phyloP scores from a whole-genome alignment of 2,113 vertebrate genomes.

The Cyanocitta stelleri region DNA sequence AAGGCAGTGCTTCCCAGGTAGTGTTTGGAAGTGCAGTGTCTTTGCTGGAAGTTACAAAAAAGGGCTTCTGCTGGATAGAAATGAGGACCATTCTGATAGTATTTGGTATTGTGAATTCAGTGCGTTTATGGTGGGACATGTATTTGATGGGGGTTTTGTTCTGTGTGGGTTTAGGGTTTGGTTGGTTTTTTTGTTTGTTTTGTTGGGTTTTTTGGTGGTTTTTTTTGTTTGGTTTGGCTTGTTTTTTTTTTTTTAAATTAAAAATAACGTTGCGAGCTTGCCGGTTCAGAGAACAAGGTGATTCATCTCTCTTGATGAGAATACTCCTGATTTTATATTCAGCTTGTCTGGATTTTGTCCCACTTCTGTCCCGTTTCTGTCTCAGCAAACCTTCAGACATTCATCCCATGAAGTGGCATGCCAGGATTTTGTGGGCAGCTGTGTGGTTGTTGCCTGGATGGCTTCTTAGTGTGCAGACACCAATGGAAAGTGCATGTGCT shows the following conservation, averaged over 20 bases:
- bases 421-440: neutral
- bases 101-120: neutral
- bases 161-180: neutral
- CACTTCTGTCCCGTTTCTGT: accelerated
- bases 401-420: neutral
- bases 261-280: neutral
- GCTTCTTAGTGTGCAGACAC: neutral
- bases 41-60: neutral
- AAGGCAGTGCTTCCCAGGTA: neutral
- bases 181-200: neutral
- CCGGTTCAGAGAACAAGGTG: neutral
- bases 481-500: accelerated
- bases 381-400: accelerated
- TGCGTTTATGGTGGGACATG: neutral
- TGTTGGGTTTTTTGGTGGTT: neutral
- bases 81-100: neutral
- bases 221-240: neutral
- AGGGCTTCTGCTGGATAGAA: neutral
- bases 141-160: neutral
- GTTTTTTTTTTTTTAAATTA: neutral
- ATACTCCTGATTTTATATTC: neutral
- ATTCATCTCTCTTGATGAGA: neutral
- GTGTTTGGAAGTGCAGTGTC: neutral
- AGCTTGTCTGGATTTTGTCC: neutral
- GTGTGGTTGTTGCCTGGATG: neutral